Base-by-base conservation (phyloP, 2,797 vertebrate genomes). In the Brachyrhaphis roseni region DNA sequence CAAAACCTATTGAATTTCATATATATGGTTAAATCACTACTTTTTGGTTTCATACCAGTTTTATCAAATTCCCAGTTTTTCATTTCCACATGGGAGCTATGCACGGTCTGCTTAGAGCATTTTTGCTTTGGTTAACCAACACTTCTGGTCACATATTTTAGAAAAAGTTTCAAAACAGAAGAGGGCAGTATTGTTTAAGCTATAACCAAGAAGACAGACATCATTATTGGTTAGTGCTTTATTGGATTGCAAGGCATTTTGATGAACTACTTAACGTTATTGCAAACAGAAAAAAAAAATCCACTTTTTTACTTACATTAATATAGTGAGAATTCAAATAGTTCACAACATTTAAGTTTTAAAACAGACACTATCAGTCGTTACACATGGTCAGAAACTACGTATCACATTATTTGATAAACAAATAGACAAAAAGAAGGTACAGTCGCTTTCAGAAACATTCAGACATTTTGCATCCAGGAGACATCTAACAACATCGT, bases 121-220 rank as follows among this genome's bases (percentile, higher is more conserved):
- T 43, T 70, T 43, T 15, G 20, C 16, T 11, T 73, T 45, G 46
- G 5, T 12, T 41, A 57, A 73, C 34, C 20, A 4, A 3, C 1
- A 11, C 23, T 68, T 46, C 5, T 49, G 12, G 26, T 16, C 2
- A 15, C 45, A 39, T 45, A 72, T 23, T 57, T n/a, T 10, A 34
- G 8, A 16, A 39, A 73, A 64, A 2, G 1, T 4, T 10, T 4
- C 55, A 8, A 7, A 82, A 82, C 93, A 93, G 82, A 78, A 92
- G 93, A 91, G 90, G 93, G 91, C 93, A 94, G 90, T 92, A 76
- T 90, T 91, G 87, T 76, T 78, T 80, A 92, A 91, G 53, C 12
- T 62, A 86, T 80, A 62, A 41, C 1, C 3, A 51, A 72, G 10
- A 51, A 57, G 10, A 8, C 39, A 45, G 10, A 4, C 4, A 28